Percentiles rank a stretch among this genome's conserved stretches.
Evolutionary conservation across 2,113 vertebrate genomes (phyloP).

Genomic region (Cryptotis parvus): DNA sequence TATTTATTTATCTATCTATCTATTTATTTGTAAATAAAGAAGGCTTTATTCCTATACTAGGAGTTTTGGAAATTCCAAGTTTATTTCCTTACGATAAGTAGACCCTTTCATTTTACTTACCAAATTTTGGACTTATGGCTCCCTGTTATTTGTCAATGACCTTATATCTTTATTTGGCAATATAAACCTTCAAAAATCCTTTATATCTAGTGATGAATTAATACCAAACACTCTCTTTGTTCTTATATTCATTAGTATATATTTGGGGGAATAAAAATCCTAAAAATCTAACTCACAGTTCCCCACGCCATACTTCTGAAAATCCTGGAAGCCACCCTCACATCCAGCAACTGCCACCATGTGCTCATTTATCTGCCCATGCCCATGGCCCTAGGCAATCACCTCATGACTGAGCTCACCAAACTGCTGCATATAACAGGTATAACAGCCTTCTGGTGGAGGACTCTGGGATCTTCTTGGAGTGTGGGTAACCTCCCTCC

Average conservation of each 20-base stretch:
- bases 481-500: too few species aligned
- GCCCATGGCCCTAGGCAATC: too few species aligned
- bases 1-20: background rate
- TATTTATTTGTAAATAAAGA: slow-evolving; percentile 27
- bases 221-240: background rate
- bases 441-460: too few species aligned
- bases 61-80: slow-evolving; percentile 16
- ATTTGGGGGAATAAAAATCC: background rate
- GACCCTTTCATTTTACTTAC: background rate
- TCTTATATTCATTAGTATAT: background rate
- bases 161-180: background rate
- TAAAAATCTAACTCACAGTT: background rate
- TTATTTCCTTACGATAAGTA: background rate
- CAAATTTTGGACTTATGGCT: background rate
- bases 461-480: too few species aligned
- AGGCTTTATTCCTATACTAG: background rate
- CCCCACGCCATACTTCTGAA: too few species aligned
- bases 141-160: slow-evolving; percentile 2
- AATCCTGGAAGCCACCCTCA: too few species aligned
- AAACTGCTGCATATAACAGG: too few species aligned
- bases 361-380: too few species aligned
- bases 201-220: background rate
- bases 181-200: background rate
- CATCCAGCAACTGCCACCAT: too few species aligned
- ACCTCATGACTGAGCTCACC: too few species aligned